Evolutionary conservation across 2,888 invertebrate species (phyloP), one percentile per base, ranked within the genome.

Genomic region (Copidosoma aretas): DNA sequence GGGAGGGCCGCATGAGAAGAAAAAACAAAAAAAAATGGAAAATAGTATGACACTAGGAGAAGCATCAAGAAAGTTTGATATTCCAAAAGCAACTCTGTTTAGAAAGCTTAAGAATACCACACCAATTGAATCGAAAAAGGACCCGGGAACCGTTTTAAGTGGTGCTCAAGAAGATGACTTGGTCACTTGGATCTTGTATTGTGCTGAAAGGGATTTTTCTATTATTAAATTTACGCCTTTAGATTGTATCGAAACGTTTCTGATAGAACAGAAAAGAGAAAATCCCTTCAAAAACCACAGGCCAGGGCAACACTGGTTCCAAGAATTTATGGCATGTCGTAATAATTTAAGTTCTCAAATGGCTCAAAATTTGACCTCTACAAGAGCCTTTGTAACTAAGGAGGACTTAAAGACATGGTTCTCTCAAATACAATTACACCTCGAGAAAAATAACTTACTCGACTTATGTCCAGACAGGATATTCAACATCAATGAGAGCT

Each of bases 391-490:
- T 60, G 75, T 79, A 12, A 77, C 76, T 60, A 74, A 80, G 74
- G 68, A 78, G 70, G 67, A 64, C 12, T 77, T 81, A 41, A 73
- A 75, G 68, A 43, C 67, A 39, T 81, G 80, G 81, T 80, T 80
- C 75, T 46, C 43, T 71, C 70, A 77, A 52, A 57, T 81, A 17
- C 60, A 78, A 32, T 62, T 57, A 3, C 74, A 75, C 56, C 64
- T 77, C 22, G 58, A 69, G 49, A 60, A 73, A 57, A 69, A 73
- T 49, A 58, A 67, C 51, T 39, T 73, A 17, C 70, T 56, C 77
- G 71, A 71, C 72, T 78, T 71, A 64, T 73, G 76, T 60, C 65
- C 71, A 19, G 51, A 63, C n/a, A 22, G 68, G 43, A 63, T 72
- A 52, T 68, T 70, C 59, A 68, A 68, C 54, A 75, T 74, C 8